phyloP scores from a whole-genome alignment of 2,113 vertebrate genomes.

The Hippopotamus amphibius region DNA sequence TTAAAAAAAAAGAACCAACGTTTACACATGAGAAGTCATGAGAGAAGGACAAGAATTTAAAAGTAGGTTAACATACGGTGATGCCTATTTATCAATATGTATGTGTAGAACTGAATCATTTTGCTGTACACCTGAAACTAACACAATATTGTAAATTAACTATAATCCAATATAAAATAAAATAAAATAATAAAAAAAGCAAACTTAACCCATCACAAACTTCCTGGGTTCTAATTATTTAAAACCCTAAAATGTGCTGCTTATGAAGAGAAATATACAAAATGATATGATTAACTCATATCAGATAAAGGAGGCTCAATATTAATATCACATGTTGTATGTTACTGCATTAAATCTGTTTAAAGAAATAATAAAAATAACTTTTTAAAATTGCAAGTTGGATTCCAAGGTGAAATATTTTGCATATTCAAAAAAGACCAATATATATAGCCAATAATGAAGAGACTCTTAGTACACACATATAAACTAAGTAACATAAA shows the following conservation, averaged over 20 bases:
- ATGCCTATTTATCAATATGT: background rate
- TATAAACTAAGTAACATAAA: background rate
- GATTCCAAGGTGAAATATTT: conserved; percentile 7
- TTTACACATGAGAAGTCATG: background rate
- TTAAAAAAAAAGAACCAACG: background rate
- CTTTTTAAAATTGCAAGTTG: background rate
- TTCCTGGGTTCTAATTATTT: background rate
- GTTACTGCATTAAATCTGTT: background rate
- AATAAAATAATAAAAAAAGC: background rate
- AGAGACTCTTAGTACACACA: background rate
- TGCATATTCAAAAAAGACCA: background rate
- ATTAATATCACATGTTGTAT: background rate
- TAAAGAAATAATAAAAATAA: background rate
- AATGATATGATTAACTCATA: background rate
- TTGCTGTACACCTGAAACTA: background rate
- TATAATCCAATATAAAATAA: background rate
- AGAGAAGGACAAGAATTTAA: background rate
- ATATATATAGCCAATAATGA: background rate
- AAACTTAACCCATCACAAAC: background rate
- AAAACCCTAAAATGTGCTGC: background rate
- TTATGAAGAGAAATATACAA: background rate
- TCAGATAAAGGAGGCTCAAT: background rate
- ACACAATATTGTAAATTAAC: background rate
- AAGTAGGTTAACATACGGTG: background rate
- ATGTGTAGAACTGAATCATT: background rate